Base-by-base conservation (phyloP, 2,113 vertebrate genomes). In the Grallaria varia region DNA sequence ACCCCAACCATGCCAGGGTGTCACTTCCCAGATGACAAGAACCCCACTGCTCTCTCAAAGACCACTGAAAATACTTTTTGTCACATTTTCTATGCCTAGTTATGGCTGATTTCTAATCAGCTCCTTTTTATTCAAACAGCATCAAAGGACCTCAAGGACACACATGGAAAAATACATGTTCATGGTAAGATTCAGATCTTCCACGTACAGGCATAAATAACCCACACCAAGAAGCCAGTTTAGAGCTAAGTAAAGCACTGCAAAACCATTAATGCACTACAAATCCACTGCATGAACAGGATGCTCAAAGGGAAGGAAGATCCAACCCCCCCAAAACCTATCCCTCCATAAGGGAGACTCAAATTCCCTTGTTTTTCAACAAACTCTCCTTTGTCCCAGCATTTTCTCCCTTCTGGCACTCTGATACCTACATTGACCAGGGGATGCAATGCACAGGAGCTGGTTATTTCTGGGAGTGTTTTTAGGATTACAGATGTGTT, bases 381-480 rank as follows among this genome's bases (percentile, higher is more conserved):
- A 14, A 28, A 80, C 21, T 6, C 14, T 55, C 40, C 28, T n/a
- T 64, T 42, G 35, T 17, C 42, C 27, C 37, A 44, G 42, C 16
- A 12, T 82, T 18, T 52, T 30, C n/a, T 14, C 4, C 67, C 28
- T 3, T 6, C 20, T 25, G 35, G 49, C 23, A 18, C 56, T 39
- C 50, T 37, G 35, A n/a, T 53, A 28, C 12, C 12, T 53, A 4
- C 23, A 6, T 56, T 27, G 68, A 33, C 58, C 0, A 0, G 27
- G 23, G 23, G 24, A 82, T 20, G 18, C 56, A 28, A 21, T 1
- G 20, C 30, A 12, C 44, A 25, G 39, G 49, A 55, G 14, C 22
- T 33, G 33, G 56, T 15, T 49, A 0, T 12, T 45, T 33, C 64
- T 47, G 27, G 1, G 2, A 37, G 9, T 24, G 25, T 0, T 35